Evolutionary conservation across 2,113 vertebrate species (phyloP), one percentile per base, ranked within the genome.

Genomic region (Macroglossus sobrinus): DNA sequence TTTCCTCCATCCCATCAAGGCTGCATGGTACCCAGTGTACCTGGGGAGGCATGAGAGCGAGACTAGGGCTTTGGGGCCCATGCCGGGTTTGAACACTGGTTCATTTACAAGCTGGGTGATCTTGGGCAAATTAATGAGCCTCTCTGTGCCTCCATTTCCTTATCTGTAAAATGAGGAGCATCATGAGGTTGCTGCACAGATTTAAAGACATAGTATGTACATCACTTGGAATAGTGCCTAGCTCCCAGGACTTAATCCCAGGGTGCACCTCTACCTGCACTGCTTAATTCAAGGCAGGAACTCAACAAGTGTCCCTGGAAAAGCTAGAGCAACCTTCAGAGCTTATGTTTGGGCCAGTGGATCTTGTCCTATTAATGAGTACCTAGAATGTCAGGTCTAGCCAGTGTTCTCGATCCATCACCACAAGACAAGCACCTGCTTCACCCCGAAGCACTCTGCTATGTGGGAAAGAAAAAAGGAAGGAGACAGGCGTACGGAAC

Each of bases 171-270:
- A 66, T 8, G 33, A 6, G 55, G 24, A 47, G 11, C 14, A 33
- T 78, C 63, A 9, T 4, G n/a, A 40, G 50, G 50, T 3, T 57
- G 38, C 10, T 30, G 47, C 26, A 59, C 10, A 43, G 18, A 43
- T 47, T 74, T 14, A 38, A 28, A 45, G 66, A n/a, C 45, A 16
- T 2, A 5, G 35, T 2, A 21, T 3, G 7, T 30, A 21, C 38
- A 11, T 5, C 0, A 0, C 66, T 28, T 14, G 21, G 61, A 57
- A 45, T 4, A 45, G 35, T 0, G 0, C 13, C 68, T 12, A 16
- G 21, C 13, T 10, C 45, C 87, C 33, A 57, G 33, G 35, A 19
- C 22, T 50, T 5, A 50, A 1, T 8, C 33, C 45, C 3, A 4
- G 30, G 57, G 57, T 0, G 0, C 59, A 35, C 45, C 86, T 45